phyloP scores from a whole-genome alignment of 2,113 vertebrate species.

The Melierax canorus region DNA sequence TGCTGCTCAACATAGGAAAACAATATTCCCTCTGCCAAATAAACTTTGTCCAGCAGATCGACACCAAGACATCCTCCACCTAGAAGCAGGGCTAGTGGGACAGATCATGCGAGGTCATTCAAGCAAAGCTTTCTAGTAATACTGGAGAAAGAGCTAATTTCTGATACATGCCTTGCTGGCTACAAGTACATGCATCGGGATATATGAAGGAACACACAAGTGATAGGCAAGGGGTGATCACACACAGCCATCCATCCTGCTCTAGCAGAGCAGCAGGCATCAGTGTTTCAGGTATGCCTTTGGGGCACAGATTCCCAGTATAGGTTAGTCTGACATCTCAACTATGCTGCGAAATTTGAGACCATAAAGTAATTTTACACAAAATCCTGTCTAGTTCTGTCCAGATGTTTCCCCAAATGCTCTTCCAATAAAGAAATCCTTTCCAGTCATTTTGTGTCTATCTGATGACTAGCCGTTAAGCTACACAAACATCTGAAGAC shows the following conservation, averaged over 20 bases:
- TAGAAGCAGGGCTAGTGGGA: background rate
- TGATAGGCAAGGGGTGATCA: background rate
- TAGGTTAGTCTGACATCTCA: background rate
- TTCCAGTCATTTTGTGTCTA: background rate
- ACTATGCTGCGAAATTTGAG: background rate
- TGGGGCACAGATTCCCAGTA: background rate
- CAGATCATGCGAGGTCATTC: rapidly evolving
- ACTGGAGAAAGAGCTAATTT: background rate
- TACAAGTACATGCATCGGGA: background rate
- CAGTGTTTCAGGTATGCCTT: background rate
- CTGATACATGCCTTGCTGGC: background rate
- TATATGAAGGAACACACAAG: background rate
- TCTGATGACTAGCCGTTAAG: background rate
- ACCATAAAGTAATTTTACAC: background rate
- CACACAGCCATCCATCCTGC: background rate
- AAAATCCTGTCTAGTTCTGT: background rate
- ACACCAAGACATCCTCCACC: background rate
- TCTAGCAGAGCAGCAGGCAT: background rate
- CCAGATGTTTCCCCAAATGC: background rate
- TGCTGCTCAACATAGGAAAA: background rate
- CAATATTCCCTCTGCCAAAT: background rate
- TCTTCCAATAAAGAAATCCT: background rate
- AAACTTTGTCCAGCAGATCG: background rate
- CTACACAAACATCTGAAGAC: background rate
- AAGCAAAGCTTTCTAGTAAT: background rate